phyloP scores from a whole-genome alignment of 1,140 invertebrate genomes.

The Leptopilina clavipes region DNA sequence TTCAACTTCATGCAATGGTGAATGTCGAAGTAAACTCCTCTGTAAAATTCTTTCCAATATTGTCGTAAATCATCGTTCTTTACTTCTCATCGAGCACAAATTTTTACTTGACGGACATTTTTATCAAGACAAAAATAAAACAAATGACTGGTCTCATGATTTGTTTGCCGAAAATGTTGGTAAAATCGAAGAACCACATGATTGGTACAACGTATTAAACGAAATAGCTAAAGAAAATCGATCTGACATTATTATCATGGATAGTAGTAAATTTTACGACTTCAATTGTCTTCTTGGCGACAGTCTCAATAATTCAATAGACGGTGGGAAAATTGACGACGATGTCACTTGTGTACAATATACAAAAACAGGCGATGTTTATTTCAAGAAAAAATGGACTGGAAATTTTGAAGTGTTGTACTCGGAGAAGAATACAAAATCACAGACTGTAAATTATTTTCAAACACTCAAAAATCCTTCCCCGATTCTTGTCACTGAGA shows the following conservation, averaged over 20 bases:
- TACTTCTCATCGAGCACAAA: neutral
- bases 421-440: neutral
- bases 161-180: neutral
- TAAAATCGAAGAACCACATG: neutral
- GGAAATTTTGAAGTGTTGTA: neutral
- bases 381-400: neutral
- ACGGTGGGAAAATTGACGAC: neutral
- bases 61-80: neutral
- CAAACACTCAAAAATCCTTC: neutral
- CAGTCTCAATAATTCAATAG: neutral
- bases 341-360: neutral
- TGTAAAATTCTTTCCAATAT: neutral
- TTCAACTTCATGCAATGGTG: neutral
- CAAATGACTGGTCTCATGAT: neutral
- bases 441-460: neutral
- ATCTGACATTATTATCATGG: neutral
- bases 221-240: neutral
- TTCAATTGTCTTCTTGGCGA: neutral
- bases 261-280: neutral
- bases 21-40: neutral
- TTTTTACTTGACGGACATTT: conserved; percentile 6
- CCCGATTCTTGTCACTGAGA: neutral
- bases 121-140: neutral
- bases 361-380: neutral
- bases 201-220: neutral